These are phyloP conservation scores for Drosophila murphyi DNA, from an alignment of 1,140 invertebrate genomes.

Conservation along the genomic window DNA sequence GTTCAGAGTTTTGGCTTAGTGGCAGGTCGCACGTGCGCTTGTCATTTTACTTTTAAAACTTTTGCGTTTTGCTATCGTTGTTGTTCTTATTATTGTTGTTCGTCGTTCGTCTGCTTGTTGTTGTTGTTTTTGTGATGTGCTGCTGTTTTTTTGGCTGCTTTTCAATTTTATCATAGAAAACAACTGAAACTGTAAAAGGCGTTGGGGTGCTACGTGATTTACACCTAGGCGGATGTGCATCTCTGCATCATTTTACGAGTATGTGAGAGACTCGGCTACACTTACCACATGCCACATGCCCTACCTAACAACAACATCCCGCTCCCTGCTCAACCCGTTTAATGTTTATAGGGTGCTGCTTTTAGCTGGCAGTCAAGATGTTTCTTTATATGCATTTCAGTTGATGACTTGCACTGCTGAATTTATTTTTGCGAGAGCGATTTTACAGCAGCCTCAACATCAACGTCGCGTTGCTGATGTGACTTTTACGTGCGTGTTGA, in stretches of 20 bases:
- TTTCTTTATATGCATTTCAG: constrained; percentile 73
- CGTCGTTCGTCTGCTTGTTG: constrained; percentile 12
- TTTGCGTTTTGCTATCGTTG: constrained; percentile 71
- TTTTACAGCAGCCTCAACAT: constrained; percentile 34
- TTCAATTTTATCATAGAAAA: constrained; percentile 81
- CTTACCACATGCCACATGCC: constrained; percentile 58
- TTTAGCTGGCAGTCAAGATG: constrained; percentile 71
- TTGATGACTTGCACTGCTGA: constrained; percentile 44
- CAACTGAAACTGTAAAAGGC: constrained; percentile 76
- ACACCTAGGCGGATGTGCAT: constrained; percentile 77
- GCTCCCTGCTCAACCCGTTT: constrained; percentile 42
- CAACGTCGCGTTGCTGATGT: constrained; percentile 44
- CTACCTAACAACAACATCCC: constrained; percentile 9
- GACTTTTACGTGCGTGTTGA: constrained; percentile 76
- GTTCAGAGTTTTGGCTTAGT: constrained; percentile 39
- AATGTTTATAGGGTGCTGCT: constrained; percentile 80
- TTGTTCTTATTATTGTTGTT: constrained; percentile 42
- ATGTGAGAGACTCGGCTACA: constrained; percentile 59
- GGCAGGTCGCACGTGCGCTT: constrained; percentile 74
- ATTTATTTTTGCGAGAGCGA: constrained; percentile 50
- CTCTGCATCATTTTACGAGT: constrained; percentile 73
- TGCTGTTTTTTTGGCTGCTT: constrained; percentile 66
- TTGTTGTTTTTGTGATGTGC: constrained; percentile 17
- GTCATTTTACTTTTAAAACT: constrained; percentile 81
- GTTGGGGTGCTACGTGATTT: constrained; percentile 79